A percentile compares a stretch with the other conserved stretches of the same genome.
phyloP scores from a whole-genome alignment of 2,797 vertebrate genomes.

The Onychomys arenicola region DNA sequence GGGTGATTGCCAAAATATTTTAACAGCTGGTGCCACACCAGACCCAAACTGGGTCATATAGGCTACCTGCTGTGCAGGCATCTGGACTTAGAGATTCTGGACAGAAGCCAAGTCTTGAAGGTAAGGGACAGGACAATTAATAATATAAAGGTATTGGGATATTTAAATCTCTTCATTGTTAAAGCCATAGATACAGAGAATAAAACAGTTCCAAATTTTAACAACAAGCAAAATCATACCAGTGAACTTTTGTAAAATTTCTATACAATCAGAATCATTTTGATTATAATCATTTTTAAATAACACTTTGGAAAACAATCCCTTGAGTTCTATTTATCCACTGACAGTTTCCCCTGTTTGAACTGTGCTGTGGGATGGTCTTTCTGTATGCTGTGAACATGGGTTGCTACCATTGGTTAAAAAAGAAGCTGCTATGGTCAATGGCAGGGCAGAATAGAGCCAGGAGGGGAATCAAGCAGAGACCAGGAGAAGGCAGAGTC shows the following conservation, averaged over 20 bases:
- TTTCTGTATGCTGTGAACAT: no score
- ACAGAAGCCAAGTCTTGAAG: neutral
- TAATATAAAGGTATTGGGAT: neutral
- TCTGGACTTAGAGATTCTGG: slow-evolving; percentile 1
- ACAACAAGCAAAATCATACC: neutral
- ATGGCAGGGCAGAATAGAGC: no score
- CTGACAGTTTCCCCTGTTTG: neutral
- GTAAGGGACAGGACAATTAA: neutral
- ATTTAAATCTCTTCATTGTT: neutral
- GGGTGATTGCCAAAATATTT: slow-evolving; percentile 18
- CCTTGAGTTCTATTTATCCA: neutral
- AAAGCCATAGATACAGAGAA: neutral
- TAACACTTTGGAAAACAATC: neutral
- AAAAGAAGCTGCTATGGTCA: no score
- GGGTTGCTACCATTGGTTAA: no score
- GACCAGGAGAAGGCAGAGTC: no score
- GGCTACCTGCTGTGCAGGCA: neutral
- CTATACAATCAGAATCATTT: neutral
- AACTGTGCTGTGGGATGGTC: neutral
- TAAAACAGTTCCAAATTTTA: neutral
- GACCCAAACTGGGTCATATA: neutral
- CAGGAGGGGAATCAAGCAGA: no score
- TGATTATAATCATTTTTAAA: neutral
- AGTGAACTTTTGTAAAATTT: neutral
- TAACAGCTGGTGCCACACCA: neutral